Conservation (phyloP, 2,797 vertebrate genomes). For the Enteromius afrohamiltoni region DNA sequence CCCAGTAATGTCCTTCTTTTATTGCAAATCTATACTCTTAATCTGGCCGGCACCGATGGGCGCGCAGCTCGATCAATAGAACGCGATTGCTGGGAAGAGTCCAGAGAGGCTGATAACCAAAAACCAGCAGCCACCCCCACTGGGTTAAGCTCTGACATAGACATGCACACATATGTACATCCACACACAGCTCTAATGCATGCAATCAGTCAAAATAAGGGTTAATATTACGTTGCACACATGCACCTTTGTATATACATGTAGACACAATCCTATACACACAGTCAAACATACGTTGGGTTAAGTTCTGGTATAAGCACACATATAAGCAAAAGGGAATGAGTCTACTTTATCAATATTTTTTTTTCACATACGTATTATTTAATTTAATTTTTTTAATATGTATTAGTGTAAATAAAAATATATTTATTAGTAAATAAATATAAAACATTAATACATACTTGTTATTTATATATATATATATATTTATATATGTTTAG, state of each 20-base stretch:
- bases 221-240: constrained; percentile 11
- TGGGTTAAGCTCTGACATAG: constrained; percentile 56
- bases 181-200: constrained; percentile 9
- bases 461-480: too few species aligned
- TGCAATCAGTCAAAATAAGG: constrained; percentile 4
- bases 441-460: not conserved
- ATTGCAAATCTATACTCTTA: constrained; percentile 84
- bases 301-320: not conserved
- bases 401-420: not conserved
- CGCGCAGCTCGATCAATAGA: constrained; percentile 73
- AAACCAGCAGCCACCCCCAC: constrained; percentile 50
- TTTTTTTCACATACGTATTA: too few species aligned
- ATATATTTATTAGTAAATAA: not conserved
- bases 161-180: constrained; percentile 17
- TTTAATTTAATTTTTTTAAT: too few species aligned
- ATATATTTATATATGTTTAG: too few species aligned
- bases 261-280: not conserved
- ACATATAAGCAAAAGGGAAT: not conserved
- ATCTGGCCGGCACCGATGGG: constrained; percentile 79
- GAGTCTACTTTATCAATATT: not conserved
- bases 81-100: constrained; percentile 77
- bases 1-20: constrained; percentile 81
- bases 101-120: constrained; percentile 73
- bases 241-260: not conserved
- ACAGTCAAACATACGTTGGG: not conserved